phyloP scores from a whole-genome alignment of 2,797 vertebrate species.

The Rousettus madagascariensis region DNA sequence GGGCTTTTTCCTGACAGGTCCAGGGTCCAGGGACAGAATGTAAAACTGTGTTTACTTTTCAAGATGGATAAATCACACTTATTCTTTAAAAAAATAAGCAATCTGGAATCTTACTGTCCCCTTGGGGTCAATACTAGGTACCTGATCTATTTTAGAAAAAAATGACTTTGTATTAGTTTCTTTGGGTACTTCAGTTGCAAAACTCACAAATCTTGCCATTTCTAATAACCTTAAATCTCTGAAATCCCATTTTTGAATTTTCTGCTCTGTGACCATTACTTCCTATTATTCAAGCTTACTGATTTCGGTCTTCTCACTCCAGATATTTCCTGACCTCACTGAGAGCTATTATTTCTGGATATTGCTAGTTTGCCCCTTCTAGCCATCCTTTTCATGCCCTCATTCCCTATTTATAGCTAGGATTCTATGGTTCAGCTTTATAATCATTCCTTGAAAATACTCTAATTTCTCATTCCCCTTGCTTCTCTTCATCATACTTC shows the following conservation, averaged over 20 bases:
- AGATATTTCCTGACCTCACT: background rate
- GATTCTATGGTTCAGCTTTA: background rate
- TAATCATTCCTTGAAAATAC: background rate
- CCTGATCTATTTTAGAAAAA: background rate
- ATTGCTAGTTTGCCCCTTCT: background rate
- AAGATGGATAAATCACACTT: background rate
- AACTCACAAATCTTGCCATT: background rate
- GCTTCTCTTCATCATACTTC: background rate
- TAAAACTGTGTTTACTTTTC: background rate
- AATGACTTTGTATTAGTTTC: background rate
- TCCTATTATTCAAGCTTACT: background rate
- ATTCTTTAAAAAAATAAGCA: background rate
- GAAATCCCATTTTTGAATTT: background rate
- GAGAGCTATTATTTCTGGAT: background rate
- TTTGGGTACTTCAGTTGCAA: constrained; percentile 17
- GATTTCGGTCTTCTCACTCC: background rate
- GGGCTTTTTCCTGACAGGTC: background rate
- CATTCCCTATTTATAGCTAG: background rate
- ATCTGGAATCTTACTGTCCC: background rate
- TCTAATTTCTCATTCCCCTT: background rate
- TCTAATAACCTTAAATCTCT: background rate
- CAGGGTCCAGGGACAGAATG: background rate
- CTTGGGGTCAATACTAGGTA: background rate
- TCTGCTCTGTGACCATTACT: background rate
- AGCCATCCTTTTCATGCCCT: background rate